phyloP scores from a whole-genome alignment of 2,888 invertebrate species.

The Brenthis ino region DNA sequence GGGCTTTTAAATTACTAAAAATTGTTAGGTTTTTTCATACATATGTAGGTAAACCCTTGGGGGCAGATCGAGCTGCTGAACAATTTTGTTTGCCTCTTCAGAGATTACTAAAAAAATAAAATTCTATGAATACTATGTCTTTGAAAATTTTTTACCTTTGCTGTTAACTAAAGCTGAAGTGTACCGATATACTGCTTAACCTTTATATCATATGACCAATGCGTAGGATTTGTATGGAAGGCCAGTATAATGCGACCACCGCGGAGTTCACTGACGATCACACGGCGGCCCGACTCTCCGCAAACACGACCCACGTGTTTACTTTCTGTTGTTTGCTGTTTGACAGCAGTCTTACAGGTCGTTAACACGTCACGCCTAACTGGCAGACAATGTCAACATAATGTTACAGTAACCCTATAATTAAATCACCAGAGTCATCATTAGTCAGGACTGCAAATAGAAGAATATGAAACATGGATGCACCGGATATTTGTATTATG shows the following conservation, averaged over 20 bases:
- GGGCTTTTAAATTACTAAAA: no score
- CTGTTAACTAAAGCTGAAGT: no score
- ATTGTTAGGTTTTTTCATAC: no score
- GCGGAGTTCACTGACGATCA: constrained; percentile 53
- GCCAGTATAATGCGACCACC: constrained; percentile 52
- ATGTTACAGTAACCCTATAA: constrained; percentile 47
- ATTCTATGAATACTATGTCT: no score
- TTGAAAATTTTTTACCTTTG: no score
- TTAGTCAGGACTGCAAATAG: constrained; percentile 51
- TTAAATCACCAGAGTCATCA: constrained; percentile 60
- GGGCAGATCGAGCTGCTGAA: no score
- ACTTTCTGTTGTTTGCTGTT: constrained; percentile 71
- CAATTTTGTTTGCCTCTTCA: no score
- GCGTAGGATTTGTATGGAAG: constrained; percentile 21
- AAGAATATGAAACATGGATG: constrained; percentile 40
- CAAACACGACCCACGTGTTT: constrained; percentile 66
- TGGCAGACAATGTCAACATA: constrained; percentile 54
- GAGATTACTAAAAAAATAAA: no score
- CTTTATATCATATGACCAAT: not conserved
- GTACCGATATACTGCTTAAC: not conserved
- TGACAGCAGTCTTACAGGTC: constrained; percentile 81
- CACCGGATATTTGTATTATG: constrained; percentile 53
- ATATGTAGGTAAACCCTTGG: no score
- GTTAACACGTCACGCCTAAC: constrained; percentile 76
- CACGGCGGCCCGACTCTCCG: constrained; percentile 60